Conservation (phyloP, 2,113 vertebrate genomes). For the Oncorhynchus clarkii region DNA sequence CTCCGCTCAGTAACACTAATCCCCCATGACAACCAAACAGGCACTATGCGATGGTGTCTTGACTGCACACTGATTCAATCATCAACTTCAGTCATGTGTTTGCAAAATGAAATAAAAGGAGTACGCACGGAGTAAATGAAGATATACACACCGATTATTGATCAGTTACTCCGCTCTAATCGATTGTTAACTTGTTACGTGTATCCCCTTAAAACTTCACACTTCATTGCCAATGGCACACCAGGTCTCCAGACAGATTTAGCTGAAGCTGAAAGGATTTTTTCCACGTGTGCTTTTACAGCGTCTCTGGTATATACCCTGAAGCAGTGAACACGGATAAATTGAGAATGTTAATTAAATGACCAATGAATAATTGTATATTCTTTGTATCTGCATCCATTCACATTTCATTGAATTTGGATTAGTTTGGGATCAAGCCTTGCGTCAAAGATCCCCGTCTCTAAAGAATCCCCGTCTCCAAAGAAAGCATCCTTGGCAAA, state of each 20-base stretch:
- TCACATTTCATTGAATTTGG: conserved; percentile 42
- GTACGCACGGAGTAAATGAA: no score
- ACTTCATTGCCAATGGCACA: not conserved
- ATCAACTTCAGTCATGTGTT: conserved; percentile 39
- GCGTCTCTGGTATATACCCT: no score
- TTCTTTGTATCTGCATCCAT: conserved; percentile 40
- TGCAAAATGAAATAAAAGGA: not conserved
- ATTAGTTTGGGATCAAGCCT: conserved; percentile 56
- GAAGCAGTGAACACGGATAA: no score
- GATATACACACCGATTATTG: no score
- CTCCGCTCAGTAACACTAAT: conserved; percentile 64
- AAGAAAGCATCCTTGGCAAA: conserved; percentile 15
- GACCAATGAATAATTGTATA: conserved; percentile 42
- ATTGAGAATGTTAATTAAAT: conserved; percentile 16
- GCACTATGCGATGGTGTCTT: conserved; percentile 11
- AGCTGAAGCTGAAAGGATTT: not conserved
- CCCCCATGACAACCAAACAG: conserved; percentile 46
- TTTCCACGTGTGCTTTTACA: not conserved
- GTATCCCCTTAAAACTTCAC: no score
- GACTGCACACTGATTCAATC: conserved; percentile 44
- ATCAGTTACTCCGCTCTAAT: no score
- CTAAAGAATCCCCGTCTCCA: conserved; percentile 24
- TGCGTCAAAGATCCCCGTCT: conserved; percentile 34
- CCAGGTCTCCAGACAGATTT: not conserved
- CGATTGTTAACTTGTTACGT: no score